Percentiles rank a stretch among this genome's conserved stretches.
phyloP scores from a whole-genome alignment of 23 tunicate genomes.

The Oikopleura vanhoeffeni region DNA sequence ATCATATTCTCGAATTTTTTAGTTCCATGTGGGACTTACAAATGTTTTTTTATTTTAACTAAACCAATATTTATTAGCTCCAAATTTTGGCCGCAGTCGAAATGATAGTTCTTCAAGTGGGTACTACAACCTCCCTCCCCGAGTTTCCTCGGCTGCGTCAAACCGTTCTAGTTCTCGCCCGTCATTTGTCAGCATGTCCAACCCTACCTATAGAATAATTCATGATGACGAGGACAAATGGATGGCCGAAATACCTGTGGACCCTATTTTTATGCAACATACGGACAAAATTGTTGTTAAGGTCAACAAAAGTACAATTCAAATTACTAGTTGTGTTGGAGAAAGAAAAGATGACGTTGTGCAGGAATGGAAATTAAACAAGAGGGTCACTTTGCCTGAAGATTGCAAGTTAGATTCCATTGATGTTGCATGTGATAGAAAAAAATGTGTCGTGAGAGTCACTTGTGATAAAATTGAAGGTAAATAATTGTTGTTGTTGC shows the following conservation, averaged over 20 bases:
- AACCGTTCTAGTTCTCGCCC: neutral
- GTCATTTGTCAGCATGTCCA: neutral
- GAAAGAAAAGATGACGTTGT: neutral
- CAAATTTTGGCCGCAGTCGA: neutral
- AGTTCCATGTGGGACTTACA: no score
- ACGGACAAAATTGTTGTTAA: conserved; percentile 2
- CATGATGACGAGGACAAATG: conserved; percentile 10
- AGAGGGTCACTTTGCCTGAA: neutral
- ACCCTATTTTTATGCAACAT: conserved; percentile 3
- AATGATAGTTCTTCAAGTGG: neutral
- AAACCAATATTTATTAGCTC: no score
- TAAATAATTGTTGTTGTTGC: no score
- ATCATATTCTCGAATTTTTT: no score
- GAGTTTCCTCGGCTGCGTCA: neutral
- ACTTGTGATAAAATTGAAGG: conserved; percentile 6
- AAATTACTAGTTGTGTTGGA: neutral
- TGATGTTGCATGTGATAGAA: neutral
- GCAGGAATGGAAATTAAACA: neutral
- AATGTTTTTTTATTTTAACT: no score
- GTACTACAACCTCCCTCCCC: neutral
- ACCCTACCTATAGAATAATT: neutral
- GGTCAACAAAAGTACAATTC: neutral
- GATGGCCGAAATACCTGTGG: neutral
- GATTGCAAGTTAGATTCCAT: neutral
- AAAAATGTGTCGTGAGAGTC: neutral